Evolutionary conservation across 2,888 invertebrate species (phyloP), one percentile per base, ranked within the genome.

Genomic region (Leucophenga maculata): DNA sequence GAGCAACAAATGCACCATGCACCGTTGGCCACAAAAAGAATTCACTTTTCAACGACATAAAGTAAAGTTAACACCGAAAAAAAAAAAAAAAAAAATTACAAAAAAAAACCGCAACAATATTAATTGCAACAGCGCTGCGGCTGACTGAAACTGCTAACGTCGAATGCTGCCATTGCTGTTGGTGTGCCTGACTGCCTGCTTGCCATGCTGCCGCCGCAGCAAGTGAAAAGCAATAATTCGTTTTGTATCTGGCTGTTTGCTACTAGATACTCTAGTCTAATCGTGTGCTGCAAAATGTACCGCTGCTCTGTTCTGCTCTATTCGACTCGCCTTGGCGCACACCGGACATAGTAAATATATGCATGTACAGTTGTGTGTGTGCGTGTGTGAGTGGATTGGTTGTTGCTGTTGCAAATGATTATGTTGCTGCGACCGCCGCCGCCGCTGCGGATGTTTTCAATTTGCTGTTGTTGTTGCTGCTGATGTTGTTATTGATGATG

Each of bases 201-300:
- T 31, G 31, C 57, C 26, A 50, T 50, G 50, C 65, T 52, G 31
- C 65, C 31, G 66, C 66, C 44, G 13, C 18, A 55, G 13, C 54
- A 64, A 65, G 69, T 69, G 59, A 65, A 69, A 69, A 65, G 67
- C 67, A 67, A 67, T 57, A 55, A 54, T 55, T 57, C 46, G 67
- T 57, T 39, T 39, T 39, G 26, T 66, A n/a, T 67, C 20, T 65
- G 20, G 9, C 48, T 48, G 44, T 18, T 16, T 3, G 22, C 32
- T 46, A 14, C 18, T 44, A 65, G 54, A 54, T 65, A 54, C 46
- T 59, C 31, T 32, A 59, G 9, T 32, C 55, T 55, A 65, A 65
- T n/a, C n/a, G n/a, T n/a, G n/a, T 48, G 69, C 46, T 32, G 57
- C 54, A 67, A 66, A 70, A 70, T 70, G 32, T 70, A 70, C 69